Conservation (phyloP, 2,797 vertebrate species). For the Simalia tracyae region DNA sequence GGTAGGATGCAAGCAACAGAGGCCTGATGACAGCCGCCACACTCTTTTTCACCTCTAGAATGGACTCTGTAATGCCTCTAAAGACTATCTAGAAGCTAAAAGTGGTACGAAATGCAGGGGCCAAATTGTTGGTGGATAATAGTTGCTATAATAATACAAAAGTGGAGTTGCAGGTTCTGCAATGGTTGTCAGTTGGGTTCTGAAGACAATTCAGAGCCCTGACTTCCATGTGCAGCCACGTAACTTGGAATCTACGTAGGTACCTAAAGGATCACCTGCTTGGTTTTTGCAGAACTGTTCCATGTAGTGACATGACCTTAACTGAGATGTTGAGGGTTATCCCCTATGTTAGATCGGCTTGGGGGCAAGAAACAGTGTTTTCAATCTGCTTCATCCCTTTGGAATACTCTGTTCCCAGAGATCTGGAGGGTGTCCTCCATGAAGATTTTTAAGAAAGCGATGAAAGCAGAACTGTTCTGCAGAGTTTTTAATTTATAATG, state of each 20-base stretch:
- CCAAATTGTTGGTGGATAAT: background rate
- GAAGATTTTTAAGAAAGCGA: background rate
- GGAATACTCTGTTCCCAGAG: background rate
- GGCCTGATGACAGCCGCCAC: background rate
- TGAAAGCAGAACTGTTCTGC: background rate
- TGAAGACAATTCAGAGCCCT: background rate
- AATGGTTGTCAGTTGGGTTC: background rate
- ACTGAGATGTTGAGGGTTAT: background rate
- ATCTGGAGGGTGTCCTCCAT: background rate
- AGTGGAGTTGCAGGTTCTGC: background rate
- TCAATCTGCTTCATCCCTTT: background rate
- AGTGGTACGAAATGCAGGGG: background rate
- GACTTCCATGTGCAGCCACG: background rate
- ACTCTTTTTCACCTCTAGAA: background rate
- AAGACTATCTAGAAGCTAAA: background rate
- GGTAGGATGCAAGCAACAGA: background rate
- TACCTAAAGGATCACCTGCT: background rate
- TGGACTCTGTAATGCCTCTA: background rate
- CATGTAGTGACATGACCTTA: background rate
- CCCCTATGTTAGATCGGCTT: background rate
- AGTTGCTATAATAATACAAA: background rate
- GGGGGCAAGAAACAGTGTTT: background rate
- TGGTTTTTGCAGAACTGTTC: background rate
- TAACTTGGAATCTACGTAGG: background rate
- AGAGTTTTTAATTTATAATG: background rate